These are phyloP conservation scores for Tinamus major DNA, from an alignment of 2,797 vertebrate genomes.

Conservation along the genomic window DNA sequence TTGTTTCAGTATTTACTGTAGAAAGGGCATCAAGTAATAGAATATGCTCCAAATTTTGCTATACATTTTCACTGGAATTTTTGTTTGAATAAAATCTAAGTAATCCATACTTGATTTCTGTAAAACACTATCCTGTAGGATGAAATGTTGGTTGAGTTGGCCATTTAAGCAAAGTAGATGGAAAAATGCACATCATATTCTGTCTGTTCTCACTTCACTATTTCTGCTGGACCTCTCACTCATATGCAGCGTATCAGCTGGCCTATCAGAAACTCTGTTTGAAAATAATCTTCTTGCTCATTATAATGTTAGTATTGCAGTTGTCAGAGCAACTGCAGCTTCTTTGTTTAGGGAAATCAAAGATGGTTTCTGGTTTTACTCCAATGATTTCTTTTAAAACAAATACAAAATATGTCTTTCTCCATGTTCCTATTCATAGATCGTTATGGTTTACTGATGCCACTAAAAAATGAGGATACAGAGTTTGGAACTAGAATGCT, in stretches of 20 bases:
- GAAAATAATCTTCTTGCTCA: neutral
- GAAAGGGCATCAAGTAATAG: neutral
- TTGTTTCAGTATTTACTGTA: neutral
- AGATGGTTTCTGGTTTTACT: neutral
- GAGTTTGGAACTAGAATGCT: neutral
- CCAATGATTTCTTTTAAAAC: neutral
- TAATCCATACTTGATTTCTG: neutral
- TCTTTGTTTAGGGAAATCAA: neutral
- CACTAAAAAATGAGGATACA: neutral
- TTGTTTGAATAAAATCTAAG: neutral
- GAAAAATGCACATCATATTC: neutral
- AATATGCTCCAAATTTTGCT: neutral
- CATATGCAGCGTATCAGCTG: neutral
- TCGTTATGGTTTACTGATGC: neutral
- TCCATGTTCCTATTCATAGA: neutral
- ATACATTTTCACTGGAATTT: neutral
- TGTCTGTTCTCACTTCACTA: neutral
- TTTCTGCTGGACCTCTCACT: neutral
- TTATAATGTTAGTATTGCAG: neutral
- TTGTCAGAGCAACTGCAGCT: neutral
- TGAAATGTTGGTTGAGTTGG: neutral
- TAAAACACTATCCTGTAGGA: neutral
- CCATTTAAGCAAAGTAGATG: neutral
- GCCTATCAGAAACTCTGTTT: neutral
- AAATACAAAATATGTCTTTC: neutral